Evolutionary conservation across 1,140 invertebrate genomes (phyloP), one percentile per base, ranked within the genome.

Genomic region (Aphis gossypii): DNA sequence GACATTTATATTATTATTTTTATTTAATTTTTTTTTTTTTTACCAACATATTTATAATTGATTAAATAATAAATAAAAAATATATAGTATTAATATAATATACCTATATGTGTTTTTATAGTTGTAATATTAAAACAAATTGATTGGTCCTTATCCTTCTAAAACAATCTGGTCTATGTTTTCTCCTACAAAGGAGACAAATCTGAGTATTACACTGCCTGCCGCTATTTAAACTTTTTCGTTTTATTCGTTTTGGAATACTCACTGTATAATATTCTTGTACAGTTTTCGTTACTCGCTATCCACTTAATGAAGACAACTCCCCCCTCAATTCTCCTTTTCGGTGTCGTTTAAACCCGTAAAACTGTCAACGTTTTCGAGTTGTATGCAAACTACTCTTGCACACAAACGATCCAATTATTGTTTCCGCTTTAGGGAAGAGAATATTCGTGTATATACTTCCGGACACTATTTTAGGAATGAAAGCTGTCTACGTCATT

Each of bases 351-450:
- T 88, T 88, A 46, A 51, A 48, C 46, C 18, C 44, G 86, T 88
- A 88, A 88, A 88, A 51, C 44, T 88, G 86, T 88, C 86, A 88
- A 88, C 86, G 23, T 88, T 88, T 51, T 88, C 86, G 48, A 88
- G 46, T 88, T 51, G 46, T 88, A 88, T 88, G 86, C 86, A 88
- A 88, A 88, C 86, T 88, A 35, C 86, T 51, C 46, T 88, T 21
- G 86, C 86, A 88, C 46, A 88, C 46, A 88, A 88, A 89, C 88
- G 88, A 89, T 89, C 51, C 88, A 89, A 89, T 89, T 56, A 89
- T 56, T 56, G 51, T 89, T 38, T 89, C 51, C 88, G 35, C 88
- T 35, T 21, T 14, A 25, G 51, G 48, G 21, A 41, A 89, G 41
- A 1, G 23, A 56, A 35, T 56, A 38, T 56, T 25, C 6, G 35